A percentile compares a stretch with the other conserved stretches of the same genome.
Evolutionary conservation across 2,797 vertebrate genomes (phyloP).

Genomic region (Pteronotus mesoamericanus): DNA sequence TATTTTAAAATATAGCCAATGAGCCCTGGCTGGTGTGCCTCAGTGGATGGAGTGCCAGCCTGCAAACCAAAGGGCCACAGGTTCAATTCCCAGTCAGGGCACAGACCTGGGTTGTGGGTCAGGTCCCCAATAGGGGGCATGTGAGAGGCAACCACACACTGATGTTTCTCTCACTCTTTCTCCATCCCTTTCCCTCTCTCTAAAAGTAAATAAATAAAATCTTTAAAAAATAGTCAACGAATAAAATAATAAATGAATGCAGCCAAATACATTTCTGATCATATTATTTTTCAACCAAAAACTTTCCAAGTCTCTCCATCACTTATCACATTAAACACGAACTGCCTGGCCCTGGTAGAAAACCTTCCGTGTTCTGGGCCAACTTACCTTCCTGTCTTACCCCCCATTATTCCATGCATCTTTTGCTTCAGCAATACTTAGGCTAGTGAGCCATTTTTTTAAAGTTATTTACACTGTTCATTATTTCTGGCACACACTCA

Average conservation of each 20-base stretch:
- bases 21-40: not conserved
- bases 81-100: too few relatives aligned
- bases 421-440: not conserved
- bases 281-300: not conserved
- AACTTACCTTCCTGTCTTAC: not conserved
- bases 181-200: not conserved
- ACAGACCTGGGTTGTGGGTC: too few relatives aligned
- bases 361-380: not conserved
- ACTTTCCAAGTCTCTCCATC: not conserved
- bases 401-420: not conserved
- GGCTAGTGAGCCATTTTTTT: too few relatives aligned
- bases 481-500: not conserved
- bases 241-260: not conserved
- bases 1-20: not conserved
- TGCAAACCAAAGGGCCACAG: too few relatives aligned
- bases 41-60: too few relatives aligned
- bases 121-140: not conserved
- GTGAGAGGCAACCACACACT: not conserved
- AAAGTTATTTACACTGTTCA: not conserved
- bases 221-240: not conserved
- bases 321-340: not conserved
- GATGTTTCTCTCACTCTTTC: not conserved
- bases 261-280: slow-evolving; percentile 1
- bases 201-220: too few relatives aligned
- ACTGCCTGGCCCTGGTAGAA: not conserved